phyloP scores from a whole-genome alignment of 1,140 invertebrate genomes.

The Hyles vespertilio region DNA sequence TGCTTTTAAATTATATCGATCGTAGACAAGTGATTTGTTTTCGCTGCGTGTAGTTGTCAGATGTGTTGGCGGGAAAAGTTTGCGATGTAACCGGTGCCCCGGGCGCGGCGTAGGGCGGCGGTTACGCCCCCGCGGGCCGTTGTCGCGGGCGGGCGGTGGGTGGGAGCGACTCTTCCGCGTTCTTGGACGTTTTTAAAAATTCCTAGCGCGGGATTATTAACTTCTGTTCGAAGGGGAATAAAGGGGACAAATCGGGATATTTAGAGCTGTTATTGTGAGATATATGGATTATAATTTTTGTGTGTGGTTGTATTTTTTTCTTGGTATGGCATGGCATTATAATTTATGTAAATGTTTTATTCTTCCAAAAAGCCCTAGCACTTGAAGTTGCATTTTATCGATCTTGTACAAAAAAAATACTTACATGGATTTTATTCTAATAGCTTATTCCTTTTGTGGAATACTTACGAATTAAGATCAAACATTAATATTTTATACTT shows the following conservation, averaged over 20 bases:
- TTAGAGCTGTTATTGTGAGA: not conserved
- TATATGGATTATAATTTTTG: not conserved
- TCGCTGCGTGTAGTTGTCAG: slow-evolving; percentile 1
- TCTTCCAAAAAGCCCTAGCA: too few species aligned
- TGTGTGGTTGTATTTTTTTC: too few species aligned
- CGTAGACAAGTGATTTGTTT: not conserved
- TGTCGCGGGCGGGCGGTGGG: slow-evolving; percentile 64
- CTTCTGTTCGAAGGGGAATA: not conserved
- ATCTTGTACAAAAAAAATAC: too few species aligned
- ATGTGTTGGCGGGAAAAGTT: slow-evolving; percentile 49
- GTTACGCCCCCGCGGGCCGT: slow-evolving; percentile 61
- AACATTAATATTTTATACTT: too few species aligned
- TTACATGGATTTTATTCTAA: too few species aligned
- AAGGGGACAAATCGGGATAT: not conserved
- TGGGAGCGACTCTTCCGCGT: slow-evolving; percentile 48
- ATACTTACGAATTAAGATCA: too few species aligned
- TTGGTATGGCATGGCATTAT: too few species aligned
- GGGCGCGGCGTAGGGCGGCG: slow-evolving; percentile 60
- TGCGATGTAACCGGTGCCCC: slow-evolving; percentile 19
- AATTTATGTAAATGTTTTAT: too few species aligned
- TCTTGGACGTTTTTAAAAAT: slow-evolving; percentile 22
- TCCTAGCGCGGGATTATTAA: not conserved
- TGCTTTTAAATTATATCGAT: not conserved
- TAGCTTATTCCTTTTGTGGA: too few species aligned
- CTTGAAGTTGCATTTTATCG: too few species aligned